A percentile compares a stretch with the other conserved stretches of the same genome.
These are phyloP conservation scores for Tryphoninae sp. DNA, from an alignment of 2,888 invertebrate species.

Conservation along the genomic window DNA sequence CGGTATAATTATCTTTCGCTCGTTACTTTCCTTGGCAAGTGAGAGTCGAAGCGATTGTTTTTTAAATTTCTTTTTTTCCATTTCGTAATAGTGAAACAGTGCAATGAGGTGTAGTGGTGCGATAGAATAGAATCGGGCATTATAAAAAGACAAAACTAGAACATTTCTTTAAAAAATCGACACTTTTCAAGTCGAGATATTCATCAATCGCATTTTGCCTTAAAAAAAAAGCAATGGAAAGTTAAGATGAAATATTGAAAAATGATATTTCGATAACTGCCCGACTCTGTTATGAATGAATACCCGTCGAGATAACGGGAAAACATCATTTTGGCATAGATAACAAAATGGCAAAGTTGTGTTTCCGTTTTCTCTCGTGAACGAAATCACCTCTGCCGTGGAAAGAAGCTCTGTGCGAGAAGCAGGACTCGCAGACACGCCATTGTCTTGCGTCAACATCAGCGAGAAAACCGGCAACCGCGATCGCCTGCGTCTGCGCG, in stretches of 20 bases:
- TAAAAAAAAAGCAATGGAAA: neutral
- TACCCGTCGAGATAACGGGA: conserved; percentile 42
- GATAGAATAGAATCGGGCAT: conserved; percentile 19
- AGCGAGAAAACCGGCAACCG: conserved; percentile 86
- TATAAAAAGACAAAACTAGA: neutral
- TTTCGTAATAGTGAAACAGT: conserved; percentile 2
- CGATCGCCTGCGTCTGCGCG: conserved; percentile 88
- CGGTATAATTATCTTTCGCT: neutral
- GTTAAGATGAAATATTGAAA: neutral
- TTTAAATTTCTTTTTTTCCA: neutral
- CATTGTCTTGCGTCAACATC: conserved; percentile 82
- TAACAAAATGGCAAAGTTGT: conserved; percentile 12
- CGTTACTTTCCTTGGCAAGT: neutral
- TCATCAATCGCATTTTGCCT: neutral
- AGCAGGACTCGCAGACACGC: conserved; percentile 80
- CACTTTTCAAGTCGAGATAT: neutral
- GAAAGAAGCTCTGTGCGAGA: conserved; percentile 85
- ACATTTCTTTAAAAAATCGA: neutral
- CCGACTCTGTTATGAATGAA: conserved; percentile 35
- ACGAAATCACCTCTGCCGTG: conserved; percentile 85
- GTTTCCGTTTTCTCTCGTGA: conserved; percentile 48
- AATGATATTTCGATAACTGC: conserved; percentile 8
- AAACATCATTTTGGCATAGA: neutral
- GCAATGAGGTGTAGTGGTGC: conserved; percentile 13
- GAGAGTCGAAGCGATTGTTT: conserved; percentile 14